Evolutionary conservation across 2,888 invertebrate genomes (phyloP).

Genomic region (Leptogaster cylindrica): DNA sequence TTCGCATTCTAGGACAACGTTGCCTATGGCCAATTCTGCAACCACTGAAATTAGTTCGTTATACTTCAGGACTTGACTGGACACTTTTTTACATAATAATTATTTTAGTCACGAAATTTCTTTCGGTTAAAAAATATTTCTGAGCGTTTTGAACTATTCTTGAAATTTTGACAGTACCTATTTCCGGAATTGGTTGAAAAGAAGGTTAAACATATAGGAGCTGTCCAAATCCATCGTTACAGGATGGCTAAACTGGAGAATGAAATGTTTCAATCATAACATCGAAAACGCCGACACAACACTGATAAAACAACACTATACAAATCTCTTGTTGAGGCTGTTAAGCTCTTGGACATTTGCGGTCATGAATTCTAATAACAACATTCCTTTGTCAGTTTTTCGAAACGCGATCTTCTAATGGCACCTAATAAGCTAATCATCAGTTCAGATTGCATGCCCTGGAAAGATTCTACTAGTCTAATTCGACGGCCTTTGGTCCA

Average conservation of each 20-base stretch:
- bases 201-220: slow-evolving; percentile 17
- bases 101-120: no score
- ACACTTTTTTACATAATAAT: no score
- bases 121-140: no score
- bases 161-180: no score
- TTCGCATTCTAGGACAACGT: no score
- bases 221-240: slow-evolving; percentile 11
- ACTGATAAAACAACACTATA: neutral
- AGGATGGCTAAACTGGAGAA: no score
- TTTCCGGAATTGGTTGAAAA: no score
- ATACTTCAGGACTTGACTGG: no score
- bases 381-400: neutral
- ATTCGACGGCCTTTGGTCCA: slow-evolving; percentile 14
- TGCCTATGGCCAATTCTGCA: no score
- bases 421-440: slow-evolving; percentile 32
- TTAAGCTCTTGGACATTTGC: neutral
- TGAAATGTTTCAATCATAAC: neutral
- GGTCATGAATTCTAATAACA: slow-evolving; percentile 23
- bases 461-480: slow-evolving; percentile 9
- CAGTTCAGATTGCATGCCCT: slow-evolving; percentile 33
- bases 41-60: no score
- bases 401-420: slow-evolving; percentile 29
- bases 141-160: no score
- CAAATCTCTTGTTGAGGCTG: slow-evolving; percentile 3
- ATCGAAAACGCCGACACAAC: neutral